These are phyloP conservation scores for Drosophila barbarae DNA, from an alignment of 2,888 invertebrate genomes.

Conservation along the genomic window DNA sequence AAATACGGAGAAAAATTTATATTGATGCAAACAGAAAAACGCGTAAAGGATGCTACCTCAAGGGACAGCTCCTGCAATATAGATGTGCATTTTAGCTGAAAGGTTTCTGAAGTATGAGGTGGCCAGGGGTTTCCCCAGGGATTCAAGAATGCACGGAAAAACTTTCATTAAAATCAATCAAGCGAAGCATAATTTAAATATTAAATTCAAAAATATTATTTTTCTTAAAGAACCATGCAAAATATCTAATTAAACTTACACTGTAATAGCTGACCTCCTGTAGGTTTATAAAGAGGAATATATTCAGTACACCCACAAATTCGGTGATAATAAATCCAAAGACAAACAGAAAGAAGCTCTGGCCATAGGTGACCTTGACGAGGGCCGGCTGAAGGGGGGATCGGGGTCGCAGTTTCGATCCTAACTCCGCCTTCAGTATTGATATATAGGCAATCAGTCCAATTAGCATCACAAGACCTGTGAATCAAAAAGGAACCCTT, in stretches of 20 bases:
- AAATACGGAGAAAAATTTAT: background rate
- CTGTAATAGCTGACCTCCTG: slow-evolving; percentile 78
- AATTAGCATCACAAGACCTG: slow-evolving; percentile 92
- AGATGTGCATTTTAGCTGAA: slow-evolving; percentile 5
- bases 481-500: background rate
- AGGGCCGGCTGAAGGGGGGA: slow-evolving; percentile 88
- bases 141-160: background rate
- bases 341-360: slow-evolving; percentile 91
- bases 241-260: slow-evolving; percentile 63
- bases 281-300: slow-evolving; percentile 88
- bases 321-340: slow-evolving; percentile 91
- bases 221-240: background rate
- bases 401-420: slow-evolving; percentile 90
- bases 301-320: slow-evolving; percentile 91
- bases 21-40: background rate
- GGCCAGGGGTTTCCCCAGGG: background rate
- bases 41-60: background rate
- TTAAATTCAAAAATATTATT: too few species aligned
- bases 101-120: slow-evolving; percentile 22
- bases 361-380: slow-evolving; percentile 93
- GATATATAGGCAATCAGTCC: slow-evolving; percentile 96
- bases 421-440: slow-evolving; percentile 93
- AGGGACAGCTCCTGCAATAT: background rate
- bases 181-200: too few species aligned
- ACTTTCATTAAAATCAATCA: background rate